Base-by-base conservation (phyloP, 2,797 vertebrate species). In the Platyrinchus mystaceus region DNA sequence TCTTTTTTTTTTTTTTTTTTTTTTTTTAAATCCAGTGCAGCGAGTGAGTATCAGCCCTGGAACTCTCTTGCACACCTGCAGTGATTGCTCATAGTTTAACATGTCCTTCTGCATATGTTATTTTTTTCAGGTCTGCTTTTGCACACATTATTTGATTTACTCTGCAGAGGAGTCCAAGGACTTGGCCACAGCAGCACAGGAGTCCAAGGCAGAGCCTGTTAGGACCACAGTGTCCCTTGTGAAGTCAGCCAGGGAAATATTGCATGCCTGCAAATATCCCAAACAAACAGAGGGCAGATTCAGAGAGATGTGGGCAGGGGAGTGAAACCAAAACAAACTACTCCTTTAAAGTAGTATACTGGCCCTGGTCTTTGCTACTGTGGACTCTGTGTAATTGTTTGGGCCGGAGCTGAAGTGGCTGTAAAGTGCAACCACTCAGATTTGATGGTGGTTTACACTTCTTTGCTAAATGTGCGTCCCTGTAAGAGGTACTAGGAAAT, bases 21-120 rank as follows among this genome's bases (percentile, higher is more conserved):
- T 56, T 47, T 75, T 67, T 84, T 50, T 28, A 7, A 52, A 55
- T 50, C n/a, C 9, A 41, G 8, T 30, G 32, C 12, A 79, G 89
- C 50, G 79, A 26, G 4, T 55, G 79, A 82, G 46, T 47, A 70
- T 79, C 89, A 82, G 52, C 56, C 47, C 52, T 79, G 80, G 78
- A 84, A 37, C 81, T 84, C n/a, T 69, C 74, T 64, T 92, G 74
- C 87, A 93, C 91, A 95, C 92, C 91, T 96, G 90, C 92, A 87
- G 78, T 76, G 90, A 79, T 55, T 90, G 89, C 81, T 95, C 37
- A 67, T 63, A 79, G 81, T 76, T 92, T 66, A 87, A 78, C 41
- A 21, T 63, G 70, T 50, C 62, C 55, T 82, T 66, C 71, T 66
- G 59, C 55, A 6, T 55, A 23, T 66, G 77, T 80, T 93, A 43